Evolutionary conservation across 2,113 vertebrate species (phyloP).

Genomic region (Micronycteris hirsuta): DNA sequence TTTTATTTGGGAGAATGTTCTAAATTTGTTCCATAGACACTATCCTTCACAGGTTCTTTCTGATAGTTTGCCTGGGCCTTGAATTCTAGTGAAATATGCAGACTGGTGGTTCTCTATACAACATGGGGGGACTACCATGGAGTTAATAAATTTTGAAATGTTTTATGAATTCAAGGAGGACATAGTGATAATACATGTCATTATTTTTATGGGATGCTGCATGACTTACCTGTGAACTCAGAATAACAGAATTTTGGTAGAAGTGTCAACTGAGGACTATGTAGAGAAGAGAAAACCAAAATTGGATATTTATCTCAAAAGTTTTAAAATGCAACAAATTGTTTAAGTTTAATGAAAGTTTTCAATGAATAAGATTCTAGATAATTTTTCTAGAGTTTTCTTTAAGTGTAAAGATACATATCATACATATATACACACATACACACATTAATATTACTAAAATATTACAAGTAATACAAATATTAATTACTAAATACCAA

Average conservation of each 20-base stretch:
- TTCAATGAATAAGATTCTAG: neutral
- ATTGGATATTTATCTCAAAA: neutral
- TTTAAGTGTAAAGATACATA: neutral
- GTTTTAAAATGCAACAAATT: neutral
- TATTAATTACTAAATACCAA: no score
- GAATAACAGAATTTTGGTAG: neutral
- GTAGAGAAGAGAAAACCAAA: neutral
- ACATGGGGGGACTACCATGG: neutral
- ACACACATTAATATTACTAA: no score
- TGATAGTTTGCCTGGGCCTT: neutral
- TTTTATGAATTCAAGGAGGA: neutral
- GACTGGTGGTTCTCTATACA: neutral
- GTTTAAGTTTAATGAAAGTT: neutral
- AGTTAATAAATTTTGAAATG: neutral
- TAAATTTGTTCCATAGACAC: neutral
- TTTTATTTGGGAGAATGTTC: neutral
- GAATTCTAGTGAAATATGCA: neutral
- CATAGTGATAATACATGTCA: neutral
- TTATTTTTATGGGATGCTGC: neutral
- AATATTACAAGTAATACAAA: no score
- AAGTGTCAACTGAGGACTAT: neutral
- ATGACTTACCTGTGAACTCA: neutral
- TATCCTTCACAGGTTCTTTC: neutral
- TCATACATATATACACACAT: neutral
- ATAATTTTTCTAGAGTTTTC: neutral